A percentile compares a stretch with the other conserved stretches of the same genome.
These are phyloP conservation scores for Solea solea DNA, from an alignment of 2,113 vertebrate species.

Conservation along the genomic window DNA sequence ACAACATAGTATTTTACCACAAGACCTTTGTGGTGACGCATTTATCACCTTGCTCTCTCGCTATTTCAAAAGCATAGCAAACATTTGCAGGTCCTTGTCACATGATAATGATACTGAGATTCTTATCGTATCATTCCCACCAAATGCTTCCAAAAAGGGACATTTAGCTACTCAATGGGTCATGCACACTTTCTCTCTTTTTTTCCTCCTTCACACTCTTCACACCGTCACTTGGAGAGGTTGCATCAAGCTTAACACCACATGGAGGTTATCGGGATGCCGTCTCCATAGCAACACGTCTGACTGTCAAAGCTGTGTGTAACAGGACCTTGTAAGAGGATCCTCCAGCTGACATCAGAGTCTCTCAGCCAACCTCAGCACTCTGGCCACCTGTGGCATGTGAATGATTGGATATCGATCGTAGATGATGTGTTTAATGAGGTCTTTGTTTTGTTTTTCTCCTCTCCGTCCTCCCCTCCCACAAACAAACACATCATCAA, in stretches of 20 bases:
- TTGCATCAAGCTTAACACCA: slow-evolving; percentile 23
- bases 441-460: background rate
- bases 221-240: slow-evolving; percentile 1
- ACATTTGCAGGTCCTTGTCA: too few species aligned
- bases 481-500: slow-evolving; percentile 5
- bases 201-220: background rate
- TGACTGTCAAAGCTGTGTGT: slow-evolving; percentile 27
- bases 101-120: too few species aligned
- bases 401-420: slow-evolving; percentile 16
- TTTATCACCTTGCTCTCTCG: too few species aligned
- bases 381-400: slow-evolving; percentile 14
- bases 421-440: slow-evolving; percentile 16
- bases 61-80: too few species aligned
- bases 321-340: slow-evolving; percentile 51
- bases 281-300: slow-evolving; percentile 43
- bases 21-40: too few species aligned
- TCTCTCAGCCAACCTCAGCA: slow-evolving; percentile 24
- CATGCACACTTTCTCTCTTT: background rate
- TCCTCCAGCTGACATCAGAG: slow-evolving; percentile 30
- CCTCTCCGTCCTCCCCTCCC: background rate
- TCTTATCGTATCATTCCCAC: too few species aligned
- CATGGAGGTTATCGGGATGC: slow-evolving; percentile 36
- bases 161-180: too few species aligned
- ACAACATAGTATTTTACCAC: too few species aligned
- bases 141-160: too few species aligned